Percentiles rank a stretch among this genome's conserved stretches.
These are phyloP conservation scores for Proteles cristata DNA, from an alignment of 2,113 vertebrate genomes.

Conservation along the genomic window DNA sequence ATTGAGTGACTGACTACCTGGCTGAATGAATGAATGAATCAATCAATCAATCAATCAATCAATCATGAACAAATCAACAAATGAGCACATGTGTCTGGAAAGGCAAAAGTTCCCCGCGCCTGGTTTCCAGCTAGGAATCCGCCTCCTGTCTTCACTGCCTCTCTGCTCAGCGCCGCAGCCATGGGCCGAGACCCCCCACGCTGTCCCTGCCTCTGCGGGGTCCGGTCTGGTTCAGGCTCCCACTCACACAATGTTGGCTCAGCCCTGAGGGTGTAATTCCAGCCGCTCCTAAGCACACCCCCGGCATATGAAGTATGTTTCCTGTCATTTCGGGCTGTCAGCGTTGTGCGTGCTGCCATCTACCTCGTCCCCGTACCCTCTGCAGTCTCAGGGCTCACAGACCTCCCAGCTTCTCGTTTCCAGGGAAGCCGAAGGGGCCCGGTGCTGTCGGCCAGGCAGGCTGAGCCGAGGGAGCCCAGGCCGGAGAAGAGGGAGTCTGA, in stretches of 20 bases:
- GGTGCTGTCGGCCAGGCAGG: neutral
- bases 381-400: neutral
- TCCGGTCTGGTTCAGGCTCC: conserved; percentile 17
- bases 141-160: neutral
- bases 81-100: neutral
- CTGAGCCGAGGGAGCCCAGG: neutral
- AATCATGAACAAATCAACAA: neutral
- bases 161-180: neutral
- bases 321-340: conserved; percentile 15
- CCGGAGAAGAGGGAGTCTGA: neutral
- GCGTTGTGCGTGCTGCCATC: conserved; percentile 44
- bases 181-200: neutral
- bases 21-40: neutral
- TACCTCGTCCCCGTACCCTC: conserved; percentile 10
- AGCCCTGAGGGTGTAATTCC: conserved; percentile 67
- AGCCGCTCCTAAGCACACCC: conserved; percentile 59
- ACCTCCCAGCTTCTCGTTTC: conserved; percentile 49
- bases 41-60: neutral
- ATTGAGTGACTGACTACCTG: neutral
- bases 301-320: conserved; percentile 60
- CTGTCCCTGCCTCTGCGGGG: neutral
- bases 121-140: conserved; percentile 25
- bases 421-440: neutral
- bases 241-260: conserved; percentile 46
- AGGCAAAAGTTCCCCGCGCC: neutral